Percentiles rank a stretch among this genome's conserved stretches.
Evolutionary conservation across 2,113 vertebrate species (phyloP).

Genomic region (Clarias gariepinus): DNA sequence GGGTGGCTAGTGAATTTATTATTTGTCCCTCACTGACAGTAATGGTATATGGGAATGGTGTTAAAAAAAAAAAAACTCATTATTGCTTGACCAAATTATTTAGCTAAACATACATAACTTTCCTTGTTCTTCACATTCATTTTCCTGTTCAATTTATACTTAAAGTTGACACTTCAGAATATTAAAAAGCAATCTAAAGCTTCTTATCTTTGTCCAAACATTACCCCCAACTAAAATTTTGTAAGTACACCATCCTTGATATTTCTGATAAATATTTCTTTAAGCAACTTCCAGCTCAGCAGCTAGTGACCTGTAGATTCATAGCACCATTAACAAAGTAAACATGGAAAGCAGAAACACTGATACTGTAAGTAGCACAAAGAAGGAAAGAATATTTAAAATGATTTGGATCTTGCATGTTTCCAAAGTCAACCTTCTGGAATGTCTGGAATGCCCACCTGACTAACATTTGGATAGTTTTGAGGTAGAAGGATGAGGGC

Average conservation of each 20-base stretch:
- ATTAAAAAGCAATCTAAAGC: background rate
- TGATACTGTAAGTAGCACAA: background rate
- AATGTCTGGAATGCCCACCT: conserved; percentile 15
- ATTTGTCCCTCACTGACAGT: background rate
- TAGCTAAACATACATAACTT: background rate
- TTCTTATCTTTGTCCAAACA: conserved; percentile 20
- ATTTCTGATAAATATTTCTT: conserved; percentile 49
- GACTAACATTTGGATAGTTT: conserved; percentile 4
- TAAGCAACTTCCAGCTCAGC: conserved; percentile 15
- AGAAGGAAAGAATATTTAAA: background rate
- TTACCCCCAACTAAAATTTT: background rate
- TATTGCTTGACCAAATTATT: background rate
- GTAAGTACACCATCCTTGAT: conserved; percentile 36
- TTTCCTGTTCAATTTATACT: background rate
- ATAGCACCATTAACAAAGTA: conserved; percentile 12
- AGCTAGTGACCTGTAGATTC: conserved; percentile 9
- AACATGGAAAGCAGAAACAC: conserved; percentile 26
- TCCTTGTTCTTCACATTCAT: background rate
- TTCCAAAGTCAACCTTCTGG: conserved; percentile 3
- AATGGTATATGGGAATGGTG: background rate
- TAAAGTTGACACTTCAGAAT: background rate
- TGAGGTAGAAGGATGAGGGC: too few relatives aligned
- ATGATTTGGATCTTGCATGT: background rate
- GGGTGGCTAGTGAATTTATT: too few relatives aligned
- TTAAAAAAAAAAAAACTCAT: background rate